phyloP scores from a whole-genome alignment of 2,113 vertebrate genomes.

The Erinaceus europaeus region DNA sequence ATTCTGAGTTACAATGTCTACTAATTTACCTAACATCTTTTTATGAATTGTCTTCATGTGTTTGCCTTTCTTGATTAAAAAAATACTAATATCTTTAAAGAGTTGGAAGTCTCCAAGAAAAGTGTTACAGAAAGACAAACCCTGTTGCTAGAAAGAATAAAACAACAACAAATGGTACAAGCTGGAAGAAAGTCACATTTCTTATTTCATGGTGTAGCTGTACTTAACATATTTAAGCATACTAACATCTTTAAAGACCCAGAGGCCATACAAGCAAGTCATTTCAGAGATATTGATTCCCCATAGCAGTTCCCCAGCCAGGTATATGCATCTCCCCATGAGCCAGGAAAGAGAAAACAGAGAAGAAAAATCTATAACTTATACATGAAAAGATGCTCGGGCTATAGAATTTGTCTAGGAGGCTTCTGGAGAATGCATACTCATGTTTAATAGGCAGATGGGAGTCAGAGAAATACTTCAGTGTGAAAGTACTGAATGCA shows the following conservation, averaged over 20 bases:
- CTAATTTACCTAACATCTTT: constrained; percentile 7
- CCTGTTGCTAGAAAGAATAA: constrained; percentile 67
- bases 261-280: constrained; percentile 72
- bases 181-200: neutral
- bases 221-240: constrained; percentile 30
- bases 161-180: constrained; percentile 66
- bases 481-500: neutral
- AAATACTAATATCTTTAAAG: constrained; percentile 77
- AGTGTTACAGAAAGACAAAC: constrained; percentile 59
- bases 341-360: neutral
- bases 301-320: constrained; percentile 48
- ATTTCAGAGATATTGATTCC: constrained; percentile 75
- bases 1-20: neutral
- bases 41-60: neutral
- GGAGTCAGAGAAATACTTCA: neutral
- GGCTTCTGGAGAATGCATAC: neutral
- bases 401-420: neutral
- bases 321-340: constrained; percentile 15
- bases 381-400: neutral
- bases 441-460: neutral
- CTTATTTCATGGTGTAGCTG: neutral
- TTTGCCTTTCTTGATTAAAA: constrained; percentile 51
- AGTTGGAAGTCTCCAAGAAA: constrained; percentile 64
- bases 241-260: constrained; percentile 78
- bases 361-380: neutral